These are phyloP conservation scores for Meloidogyne floridensis DNA, from an alignment of 1,140 invertebrate species.

Conservation along the genomic window DNA sequence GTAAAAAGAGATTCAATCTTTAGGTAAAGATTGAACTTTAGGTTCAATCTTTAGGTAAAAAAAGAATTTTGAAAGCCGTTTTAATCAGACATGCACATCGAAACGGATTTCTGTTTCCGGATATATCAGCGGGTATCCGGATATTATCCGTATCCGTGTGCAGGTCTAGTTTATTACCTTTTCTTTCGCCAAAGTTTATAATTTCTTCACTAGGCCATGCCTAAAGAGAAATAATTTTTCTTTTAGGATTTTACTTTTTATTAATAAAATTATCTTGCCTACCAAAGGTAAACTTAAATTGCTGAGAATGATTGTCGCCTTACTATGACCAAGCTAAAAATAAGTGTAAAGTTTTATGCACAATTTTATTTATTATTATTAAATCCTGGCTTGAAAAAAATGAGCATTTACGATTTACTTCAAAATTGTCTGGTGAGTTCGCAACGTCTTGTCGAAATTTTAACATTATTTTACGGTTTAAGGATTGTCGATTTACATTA, in stretches of 20 bases:
- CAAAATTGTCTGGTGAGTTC: not conserved
- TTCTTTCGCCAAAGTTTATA: not conserved
- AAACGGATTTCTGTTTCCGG: too few species aligned
- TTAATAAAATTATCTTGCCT: not conserved
- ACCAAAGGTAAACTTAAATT: conserved; percentile 14
- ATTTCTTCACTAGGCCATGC: conserved; percentile 9
- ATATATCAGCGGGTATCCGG: too few species aligned
- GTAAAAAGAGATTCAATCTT: not conserved
- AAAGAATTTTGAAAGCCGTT: too few species aligned
- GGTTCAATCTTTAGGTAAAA: too few species aligned
- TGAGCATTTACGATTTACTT: not conserved
- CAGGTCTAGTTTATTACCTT: not conserved
- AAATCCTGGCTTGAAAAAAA: conserved; percentile 11
- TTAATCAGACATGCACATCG: too few species aligned
- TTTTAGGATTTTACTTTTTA: not conserved
- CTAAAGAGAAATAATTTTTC: not conserved
- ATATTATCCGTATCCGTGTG: too few species aligned
- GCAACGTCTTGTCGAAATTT: not conserved
- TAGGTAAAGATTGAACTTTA: too few species aligned
- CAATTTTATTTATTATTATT: not conserved
- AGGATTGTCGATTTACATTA: not conserved
- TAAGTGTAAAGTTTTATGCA: not conserved
- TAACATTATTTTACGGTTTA: not conserved
- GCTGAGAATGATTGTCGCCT: not conserved
- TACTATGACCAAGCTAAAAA: conserved; percentile 14